A percentile compares a stretch with the other conserved stretches of the same genome.
Evolutionary conservation across 2,888 invertebrate species (phyloP).

Genomic region (Dicranocentrus wangi): DNA sequence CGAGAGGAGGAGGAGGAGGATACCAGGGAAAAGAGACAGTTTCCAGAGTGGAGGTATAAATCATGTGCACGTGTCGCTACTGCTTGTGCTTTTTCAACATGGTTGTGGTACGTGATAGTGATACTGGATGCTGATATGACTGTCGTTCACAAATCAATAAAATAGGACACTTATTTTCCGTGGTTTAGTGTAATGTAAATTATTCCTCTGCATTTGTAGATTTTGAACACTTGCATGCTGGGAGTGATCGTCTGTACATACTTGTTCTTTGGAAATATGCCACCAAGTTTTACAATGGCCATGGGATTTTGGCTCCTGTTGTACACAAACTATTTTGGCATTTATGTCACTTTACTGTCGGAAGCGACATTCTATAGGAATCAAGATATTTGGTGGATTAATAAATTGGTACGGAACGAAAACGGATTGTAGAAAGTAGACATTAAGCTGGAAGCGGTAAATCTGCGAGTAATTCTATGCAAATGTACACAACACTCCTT

Average conservation of each 20-base stretch:
- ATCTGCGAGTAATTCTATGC: too few species aligned
- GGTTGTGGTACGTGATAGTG: constrained; percentile 28
- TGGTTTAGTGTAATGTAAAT: background rate
- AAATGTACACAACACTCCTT: too few species aligned
- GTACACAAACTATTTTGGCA: constrained; percentile 43
- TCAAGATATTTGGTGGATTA: constrained; percentile 52
- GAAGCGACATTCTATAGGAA: constrained; percentile 35
- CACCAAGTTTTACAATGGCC: constrained; percentile 44
- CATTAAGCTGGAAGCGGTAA: too few species aligned
- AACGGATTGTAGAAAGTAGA: too few species aligned
- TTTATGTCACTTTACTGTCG: constrained; percentile 25
- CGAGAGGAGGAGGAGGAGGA: background rate
- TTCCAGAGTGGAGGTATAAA: background rate
- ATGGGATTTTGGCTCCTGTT: constrained; percentile 47
- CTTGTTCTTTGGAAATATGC: constrained; percentile 50
- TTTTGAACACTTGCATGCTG: constrained; percentile 23
- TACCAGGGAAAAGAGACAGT: background rate
- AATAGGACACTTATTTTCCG: too few species aligned
- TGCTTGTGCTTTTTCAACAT: constrained; percentile 49
- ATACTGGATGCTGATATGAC: background rate
- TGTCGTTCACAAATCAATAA: background rate
- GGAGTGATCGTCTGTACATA: constrained; percentile 28
- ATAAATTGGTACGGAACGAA: constrained; percentile 36
- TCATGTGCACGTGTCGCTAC: constrained; percentile 42
- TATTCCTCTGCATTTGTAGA: constrained; percentile 1